Percentiles rank a stretch among this genome's conserved stretches.
phyloP scores from a whole-genome alignment of 2,113 vertebrate genomes.

The Ginglymostoma cirratum region DNA sequence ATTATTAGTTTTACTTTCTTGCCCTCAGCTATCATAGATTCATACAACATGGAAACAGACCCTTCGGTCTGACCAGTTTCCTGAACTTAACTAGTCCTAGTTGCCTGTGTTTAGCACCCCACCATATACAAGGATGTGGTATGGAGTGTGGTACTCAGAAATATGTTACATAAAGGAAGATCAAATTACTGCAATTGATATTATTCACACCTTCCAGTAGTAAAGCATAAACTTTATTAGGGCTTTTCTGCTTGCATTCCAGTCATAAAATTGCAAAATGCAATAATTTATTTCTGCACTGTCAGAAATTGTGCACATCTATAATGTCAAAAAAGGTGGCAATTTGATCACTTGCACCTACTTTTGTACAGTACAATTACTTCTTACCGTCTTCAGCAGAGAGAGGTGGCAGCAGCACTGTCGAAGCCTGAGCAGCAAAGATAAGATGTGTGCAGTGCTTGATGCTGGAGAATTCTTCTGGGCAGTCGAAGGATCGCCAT shows the following conservation, averaged over 20 bases:
- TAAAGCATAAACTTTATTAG: too few species aligned
- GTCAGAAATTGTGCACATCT: background rate
- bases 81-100: too few species aligned
- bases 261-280: background rate
- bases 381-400: slow-evolving; percentile 74
- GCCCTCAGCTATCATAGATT: background rate
- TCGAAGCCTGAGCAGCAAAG: slow-evolving; percentile 80
- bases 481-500: slow-evolving; percentile 37
- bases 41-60: too few species aligned
- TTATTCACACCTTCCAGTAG: background rate
- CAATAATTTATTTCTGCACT: background rate
- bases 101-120: too few species aligned
- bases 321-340: background rate
- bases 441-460: slow-evolving; percentile 78
- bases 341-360: background rate
- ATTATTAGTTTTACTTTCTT: background rate
- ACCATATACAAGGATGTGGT: background rate
- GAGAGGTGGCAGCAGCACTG: slow-evolving; percentile 94
- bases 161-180: background rate
- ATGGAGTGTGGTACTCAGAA: background rate
- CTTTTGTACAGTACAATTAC: background rate
- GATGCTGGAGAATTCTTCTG: slow-evolving; percentile 51
- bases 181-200: background rate
- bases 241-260: background rate
- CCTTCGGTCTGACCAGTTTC: too few species aligned